phyloP scores from a whole-genome alignment of 2,888 invertebrate genomes.

The Drosophila formosana region DNA sequence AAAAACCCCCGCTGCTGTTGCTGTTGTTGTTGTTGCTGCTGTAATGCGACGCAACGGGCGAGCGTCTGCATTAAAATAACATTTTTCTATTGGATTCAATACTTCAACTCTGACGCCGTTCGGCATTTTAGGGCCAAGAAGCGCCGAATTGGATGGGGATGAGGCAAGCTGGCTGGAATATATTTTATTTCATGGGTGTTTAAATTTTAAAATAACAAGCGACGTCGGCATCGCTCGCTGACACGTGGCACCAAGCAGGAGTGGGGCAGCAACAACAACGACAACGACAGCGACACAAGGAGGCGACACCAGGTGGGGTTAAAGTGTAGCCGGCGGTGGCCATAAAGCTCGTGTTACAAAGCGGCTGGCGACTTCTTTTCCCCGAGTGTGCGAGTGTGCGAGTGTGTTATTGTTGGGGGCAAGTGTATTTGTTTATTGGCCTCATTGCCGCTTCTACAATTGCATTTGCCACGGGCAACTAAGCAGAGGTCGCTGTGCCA shows the following conservation, averaged over 20 bases:
- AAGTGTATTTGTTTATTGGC: conserved; percentile 77
- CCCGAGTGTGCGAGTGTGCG: neutral
- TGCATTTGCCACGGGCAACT: conserved; percentile 81
- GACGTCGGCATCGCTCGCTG: conserved; percentile 61
- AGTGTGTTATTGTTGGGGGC: conserved; percentile 43
- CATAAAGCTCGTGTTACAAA: conserved; percentile 57
- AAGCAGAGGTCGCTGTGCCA: conserved; percentile 36
- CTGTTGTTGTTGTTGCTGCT: conserved; percentile 25
- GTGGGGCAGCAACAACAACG: conserved; percentile 15
- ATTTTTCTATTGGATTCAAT: conserved; percentile 80
- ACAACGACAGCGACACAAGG: conserved; percentile 44
- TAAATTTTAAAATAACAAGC: conserved; percentile 81
- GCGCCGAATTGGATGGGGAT: neutral
- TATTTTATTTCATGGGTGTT: conserved; percentile 82
- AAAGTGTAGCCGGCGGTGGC: conserved; percentile 52
- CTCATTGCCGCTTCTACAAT: conserved; percentile 75
- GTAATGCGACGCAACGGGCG: conserved; percentile 45
- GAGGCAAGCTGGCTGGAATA: conserved; percentile 28
- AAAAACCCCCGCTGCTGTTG: conserved; percentile 3
- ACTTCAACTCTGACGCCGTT: conserved; percentile 54
- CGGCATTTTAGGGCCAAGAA: conserved; percentile 23
- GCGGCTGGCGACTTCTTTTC: conserved; percentile 47
- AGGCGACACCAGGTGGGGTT: conserved; percentile 65
- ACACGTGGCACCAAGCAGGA: conserved; percentile 63
- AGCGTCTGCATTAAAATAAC: conserved; percentile 76